Evolutionary conservation across 2,113 vertebrate species (phyloP).

Genomic region (Thalassoma bifasciatum): DNA sequence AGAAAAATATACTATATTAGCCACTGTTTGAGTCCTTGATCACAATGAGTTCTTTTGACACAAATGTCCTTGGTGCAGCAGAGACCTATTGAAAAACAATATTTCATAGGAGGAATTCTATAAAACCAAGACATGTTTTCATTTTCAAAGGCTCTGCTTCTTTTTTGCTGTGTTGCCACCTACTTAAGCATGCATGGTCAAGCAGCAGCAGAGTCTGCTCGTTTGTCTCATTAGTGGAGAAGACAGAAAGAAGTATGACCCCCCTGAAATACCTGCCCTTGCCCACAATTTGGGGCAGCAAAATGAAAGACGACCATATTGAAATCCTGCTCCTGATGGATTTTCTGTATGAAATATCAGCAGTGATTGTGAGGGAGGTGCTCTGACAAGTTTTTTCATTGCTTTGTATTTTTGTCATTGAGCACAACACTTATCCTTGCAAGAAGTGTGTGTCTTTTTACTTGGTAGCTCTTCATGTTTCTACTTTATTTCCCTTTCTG

Average conservation of each 20-base stretch:
- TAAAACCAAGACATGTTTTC: constrained; percentile 38
- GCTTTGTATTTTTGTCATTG: constrained; percentile 34
- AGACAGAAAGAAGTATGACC: constrained; percentile 85
- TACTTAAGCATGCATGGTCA: constrained; percentile 88
- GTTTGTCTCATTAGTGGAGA: constrained; percentile 87
- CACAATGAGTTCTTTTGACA: neutral
- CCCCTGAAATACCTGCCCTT: constrained; percentile 80
- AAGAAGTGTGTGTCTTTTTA: constrained; percentile 28
- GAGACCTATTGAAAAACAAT: constrained; percentile 7
- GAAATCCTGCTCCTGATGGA: constrained; percentile 59
- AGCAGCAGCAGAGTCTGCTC: constrained; percentile 84
- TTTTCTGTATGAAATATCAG: constrained; percentile 58
- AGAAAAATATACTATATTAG: constrained; percentile 10
- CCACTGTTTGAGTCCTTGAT: constrained; percentile 9
- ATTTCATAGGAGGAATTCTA: constrained; percentile 14
- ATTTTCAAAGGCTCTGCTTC: constrained; percentile 53
- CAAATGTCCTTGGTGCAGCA: constrained; percentile 6
- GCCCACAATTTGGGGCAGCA: constrained; percentile 69
- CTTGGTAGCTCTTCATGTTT: constrained; percentile 24
- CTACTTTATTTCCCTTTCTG: neutral
- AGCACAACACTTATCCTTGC: constrained; percentile 46
- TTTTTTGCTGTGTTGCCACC: constrained; percentile 65
- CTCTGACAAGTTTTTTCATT: constrained; percentile 13
- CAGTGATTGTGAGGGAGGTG: constrained; percentile 3
- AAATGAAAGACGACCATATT: constrained; percentile 66